Base-by-base conservation (phyloP, 2,797 vertebrate species). In the Clarias pachynema region DNA sequence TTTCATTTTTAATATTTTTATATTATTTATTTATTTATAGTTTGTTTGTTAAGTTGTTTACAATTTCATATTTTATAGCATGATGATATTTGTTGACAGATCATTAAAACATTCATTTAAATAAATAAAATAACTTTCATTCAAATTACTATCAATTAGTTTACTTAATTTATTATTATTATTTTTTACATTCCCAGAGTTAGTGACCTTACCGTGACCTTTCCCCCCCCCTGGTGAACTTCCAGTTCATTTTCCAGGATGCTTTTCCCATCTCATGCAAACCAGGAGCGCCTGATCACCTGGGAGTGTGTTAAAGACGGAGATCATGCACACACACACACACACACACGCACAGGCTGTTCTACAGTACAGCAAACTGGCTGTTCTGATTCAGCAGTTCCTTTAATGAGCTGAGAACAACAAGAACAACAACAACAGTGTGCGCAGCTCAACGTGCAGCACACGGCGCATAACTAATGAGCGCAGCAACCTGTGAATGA, bases 371-470 rank as follows among this genome's bases (percentile, higher is more conserved):
- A 73, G 84, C 18, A 26, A 86, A 59, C 57, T 79, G 68, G 34
- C 68, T 84, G 86, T 87, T 84, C 82, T 87, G 86, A 84, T 87
- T 87, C 82, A 87, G 86, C 86, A 84, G 69, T 87, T 79, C 77
- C 31, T 15, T 77, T 84, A 84, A 81, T 87, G 82, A 87, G 82
- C 82, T 69, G 18, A 49, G 31, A 79, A 62, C 59, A 79, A 77
- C 16, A 75, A 73, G 69, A 62, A 72, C 40, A 72, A 70, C 56
- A 74, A 49, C 80, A 73, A 59, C 68, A 83, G 22, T 14, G 56
- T 81, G 40, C 79, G 53, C 4, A 15, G 4, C 66, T 49, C 66
- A 49, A 22, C 18, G 40, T 15, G 26, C 53, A 60, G 5, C 69
- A 49, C 22, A 65, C 18, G n/a, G 31, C 29, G 40, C 80, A 62